A percentile compares a stretch with the other conserved stretches of the same genome.
phyloP scores from a whole-genome alignment of 2,888 invertebrate genomes.

The Andricus quercusramuli region DNA sequence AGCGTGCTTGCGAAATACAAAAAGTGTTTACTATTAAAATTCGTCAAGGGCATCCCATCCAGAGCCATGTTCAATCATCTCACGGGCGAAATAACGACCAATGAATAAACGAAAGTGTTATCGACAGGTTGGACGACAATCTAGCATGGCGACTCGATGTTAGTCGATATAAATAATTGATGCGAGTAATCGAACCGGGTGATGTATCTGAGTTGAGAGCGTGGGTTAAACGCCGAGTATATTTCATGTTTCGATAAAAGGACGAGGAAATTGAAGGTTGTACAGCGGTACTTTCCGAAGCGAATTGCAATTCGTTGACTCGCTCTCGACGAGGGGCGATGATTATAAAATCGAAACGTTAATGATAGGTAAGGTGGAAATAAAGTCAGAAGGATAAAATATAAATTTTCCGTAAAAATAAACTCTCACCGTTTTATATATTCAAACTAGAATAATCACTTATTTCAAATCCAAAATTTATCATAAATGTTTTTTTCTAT shows the following conservation, averaged over 20 bases:
- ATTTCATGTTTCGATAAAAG: constrained; percentile 27
- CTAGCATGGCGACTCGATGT: constrained; percentile 21
- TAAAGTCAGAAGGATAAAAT: background rate
- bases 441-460: background rate
- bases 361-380: background rate
- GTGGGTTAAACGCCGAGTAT: constrained; percentile 9
- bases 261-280: background rate
- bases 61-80: background rate
- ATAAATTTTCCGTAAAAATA: background rate
- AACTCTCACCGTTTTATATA: background rate
- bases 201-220: constrained; percentile 22
- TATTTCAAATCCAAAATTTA: too few relatives aligned
- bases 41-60: background rate
- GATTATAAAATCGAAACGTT: background rate
- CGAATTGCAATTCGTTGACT: background rate
- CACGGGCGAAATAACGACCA: constrained; percentile 1
- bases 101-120: constrained; percentile 38
- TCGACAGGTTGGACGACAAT: constrained; percentile 30
- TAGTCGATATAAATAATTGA: constrained; percentile 30
- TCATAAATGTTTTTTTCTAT: too few relatives aligned
- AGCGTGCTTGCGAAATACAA: background rate
- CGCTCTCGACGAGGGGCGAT: background rate
- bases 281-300: background rate
- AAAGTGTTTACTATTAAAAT: constrained; percentile 12
- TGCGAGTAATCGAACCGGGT: constrained; percentile 19